Base-by-base conservation (phyloP, 2,888 invertebrate species). In the Glyphotaelius pellucidus region DNA sequence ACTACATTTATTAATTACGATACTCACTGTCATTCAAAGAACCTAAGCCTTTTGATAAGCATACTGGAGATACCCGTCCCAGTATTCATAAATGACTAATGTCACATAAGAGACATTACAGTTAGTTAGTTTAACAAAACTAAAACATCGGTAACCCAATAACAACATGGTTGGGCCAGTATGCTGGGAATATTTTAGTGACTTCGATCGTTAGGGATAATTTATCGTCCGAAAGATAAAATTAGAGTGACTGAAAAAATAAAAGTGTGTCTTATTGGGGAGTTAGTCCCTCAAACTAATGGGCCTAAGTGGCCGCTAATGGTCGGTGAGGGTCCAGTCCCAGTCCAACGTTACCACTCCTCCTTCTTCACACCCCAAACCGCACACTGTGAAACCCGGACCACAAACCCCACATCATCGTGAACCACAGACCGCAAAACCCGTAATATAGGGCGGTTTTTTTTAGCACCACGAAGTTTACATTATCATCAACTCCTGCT, bases 221-320 rank as follows among this genome's bases (percentile, higher is more conserved):
- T 67, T 67, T 67, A 67, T 67, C 67, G 67, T 4, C 25, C 25
- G 9, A n/a, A n/a, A 67, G 67, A 67, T 67, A 67, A 67, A 67
- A 67, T 67, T 67, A 67, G 67, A 67, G 67, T 67, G 67, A 67
- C 25, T 67, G 67, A 67, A 67, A 67, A 67, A 67, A 67, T 14
- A 67, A 19, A 67, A 67, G 7, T n/a, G 25, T 67, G 25, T 67
- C 67, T 67, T n/a, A n/a, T 67, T 67, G 67, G 67, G 67, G 25
- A 67, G 67, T 67, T 67, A 67, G 67, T 67, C 67, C n/a, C 67
- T 67, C 67, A 67, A n/a, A 67, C 67, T 67, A 67, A 67, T 67
- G 67, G 67, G 67, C 25, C 67, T 67, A 67, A 67, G 67, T 67
- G 67, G 67, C 9, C 25, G 67, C 67, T 67, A 67, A 67, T 67